Conservation (phyloP, 2,888 invertebrate species). For the Nomada goodeniana region DNA sequence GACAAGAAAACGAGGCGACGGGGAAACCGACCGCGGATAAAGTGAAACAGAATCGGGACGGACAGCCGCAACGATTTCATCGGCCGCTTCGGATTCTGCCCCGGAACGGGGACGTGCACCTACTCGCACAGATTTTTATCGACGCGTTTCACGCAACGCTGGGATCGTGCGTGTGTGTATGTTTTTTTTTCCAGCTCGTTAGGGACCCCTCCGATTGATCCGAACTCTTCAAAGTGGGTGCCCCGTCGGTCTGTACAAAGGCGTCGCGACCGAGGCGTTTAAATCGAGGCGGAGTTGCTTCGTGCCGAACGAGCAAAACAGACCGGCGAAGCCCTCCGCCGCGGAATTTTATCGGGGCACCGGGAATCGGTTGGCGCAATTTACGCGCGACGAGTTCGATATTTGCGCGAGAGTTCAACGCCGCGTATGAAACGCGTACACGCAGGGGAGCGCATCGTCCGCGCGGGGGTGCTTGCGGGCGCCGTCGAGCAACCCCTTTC, state of each 20-base stretch:
- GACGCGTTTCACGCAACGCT: too few relatives aligned
- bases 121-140: background rate
- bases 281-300: conserved; percentile 1
- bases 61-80: background rate
- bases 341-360: conserved; percentile 35
- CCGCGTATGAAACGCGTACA: conserved; percentile 29
- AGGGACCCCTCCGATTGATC: background rate
- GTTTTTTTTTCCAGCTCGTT: background rate
- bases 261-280: background rate
- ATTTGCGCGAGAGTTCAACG: conserved; percentile 27
- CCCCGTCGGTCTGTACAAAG: too few relatives aligned
- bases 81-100: background rate
- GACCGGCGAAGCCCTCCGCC: background rate
- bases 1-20: background rate
- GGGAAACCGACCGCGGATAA: too few relatives aligned
- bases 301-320: too few relatives aligned
- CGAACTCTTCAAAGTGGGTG: too few relatives aligned
- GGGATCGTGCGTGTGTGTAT: too few relatives aligned
- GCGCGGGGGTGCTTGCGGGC: conserved; percentile 58
- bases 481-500: conserved; percentile 65
- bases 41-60: too few relatives aligned
- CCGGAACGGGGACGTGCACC: background rate
- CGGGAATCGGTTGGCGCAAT: conserved; percentile 34
- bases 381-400: conserved; percentile 30
- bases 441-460: conserved; percentile 21